phyloP scores from a whole-genome alignment of 1,140 invertebrate species.

The Zaprionus capensis region DNA sequence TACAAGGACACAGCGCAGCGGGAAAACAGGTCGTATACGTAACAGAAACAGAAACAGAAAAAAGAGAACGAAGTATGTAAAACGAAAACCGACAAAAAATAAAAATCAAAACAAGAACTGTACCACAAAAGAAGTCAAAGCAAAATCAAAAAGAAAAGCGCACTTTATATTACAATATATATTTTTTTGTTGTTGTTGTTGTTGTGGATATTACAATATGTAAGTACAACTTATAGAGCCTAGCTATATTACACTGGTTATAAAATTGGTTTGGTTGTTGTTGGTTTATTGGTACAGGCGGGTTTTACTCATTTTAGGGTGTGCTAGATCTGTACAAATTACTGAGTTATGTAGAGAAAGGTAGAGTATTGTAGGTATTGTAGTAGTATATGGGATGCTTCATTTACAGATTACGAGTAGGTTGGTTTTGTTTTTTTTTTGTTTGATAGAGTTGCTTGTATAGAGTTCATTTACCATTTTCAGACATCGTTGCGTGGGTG shows the following conservation, averaged over 20 bases:
- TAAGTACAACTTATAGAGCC: slow-evolving; percentile 66
- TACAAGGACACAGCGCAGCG: slow-evolving; percentile 53
- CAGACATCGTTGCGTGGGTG: slow-evolving; percentile 36
- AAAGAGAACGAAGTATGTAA: slow-evolving; percentile 46
- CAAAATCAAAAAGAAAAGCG: slow-evolving; percentile 58
- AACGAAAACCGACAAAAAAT: slow-evolving; percentile 35
- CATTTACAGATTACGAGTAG: slow-evolving; percentile 34
- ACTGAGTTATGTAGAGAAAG: slow-evolving; percentile 25
- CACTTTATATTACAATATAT: slow-evolving; percentile 65
- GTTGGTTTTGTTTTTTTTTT: slow-evolving; percentile 9
- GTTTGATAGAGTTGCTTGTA: slow-evolving; percentile 55
- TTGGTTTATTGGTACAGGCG: slow-evolving; percentile 26
- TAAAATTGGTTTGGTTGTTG: slow-evolving; percentile 18
- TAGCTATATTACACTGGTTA: slow-evolving; percentile 66
- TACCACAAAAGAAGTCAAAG: slow-evolving; percentile 20
- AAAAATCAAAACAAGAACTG: slow-evolving; percentile 25
- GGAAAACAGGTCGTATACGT: slow-evolving; percentile 75
- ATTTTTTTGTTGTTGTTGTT: slow-evolving; percentile 47
- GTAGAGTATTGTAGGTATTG: slow-evolving; percentile 27
- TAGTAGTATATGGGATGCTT: slow-evolving; percentile 39
- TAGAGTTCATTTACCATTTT: slow-evolving; percentile 72
- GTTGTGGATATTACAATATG: slow-evolving; percentile 61
- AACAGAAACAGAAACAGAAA: slow-evolving; percentile 24
- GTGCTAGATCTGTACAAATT: slow-evolving; percentile 52
- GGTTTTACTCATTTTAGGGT: slow-evolving; percentile 23